Conservation (phyloP, 2,113 vertebrate genomes). For the Poicephalus gulielmi region DNA sequence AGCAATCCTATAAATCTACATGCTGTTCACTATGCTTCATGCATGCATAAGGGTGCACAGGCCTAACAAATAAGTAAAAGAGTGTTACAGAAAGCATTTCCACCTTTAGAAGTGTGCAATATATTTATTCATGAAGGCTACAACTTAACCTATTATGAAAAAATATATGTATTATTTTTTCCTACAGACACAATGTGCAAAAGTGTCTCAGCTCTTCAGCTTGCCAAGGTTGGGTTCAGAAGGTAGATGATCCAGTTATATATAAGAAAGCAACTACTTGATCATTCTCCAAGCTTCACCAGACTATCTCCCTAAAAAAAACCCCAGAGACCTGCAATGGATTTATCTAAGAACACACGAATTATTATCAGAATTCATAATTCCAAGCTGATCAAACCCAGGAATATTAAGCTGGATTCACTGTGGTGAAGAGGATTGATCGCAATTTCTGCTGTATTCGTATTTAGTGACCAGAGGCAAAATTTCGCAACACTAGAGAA, state of each 20-base stretch:
- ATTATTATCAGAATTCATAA: neutral
- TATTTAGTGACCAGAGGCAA: neutral
- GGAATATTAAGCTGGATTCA: neutral
- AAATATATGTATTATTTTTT: neutral
- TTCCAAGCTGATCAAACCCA: neutral
- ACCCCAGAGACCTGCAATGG: neutral
- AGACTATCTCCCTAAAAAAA: neutral
- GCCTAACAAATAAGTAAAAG: neutral
- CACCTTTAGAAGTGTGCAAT: neutral
- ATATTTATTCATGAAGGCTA: neutral
- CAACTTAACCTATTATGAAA: neutral
- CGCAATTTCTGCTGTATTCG: neutral
- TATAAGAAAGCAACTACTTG: neutral
- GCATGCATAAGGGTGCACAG: neutral
- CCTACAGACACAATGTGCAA: neutral
- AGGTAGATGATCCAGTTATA: neutral
- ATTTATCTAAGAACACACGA: neutral
- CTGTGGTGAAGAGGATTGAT: neutral
- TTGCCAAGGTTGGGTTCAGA: neutral
- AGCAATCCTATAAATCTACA: slow-evolving; percentile 5
- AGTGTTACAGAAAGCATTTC: neutral
- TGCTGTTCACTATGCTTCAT: neutral
- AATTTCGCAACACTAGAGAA: neutral
- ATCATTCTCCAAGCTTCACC: neutral
- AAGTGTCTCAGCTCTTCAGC: neutral